Conservation (phyloP, 1,140 invertebrate genomes). For the Saxidomus purpurata region DNA sequence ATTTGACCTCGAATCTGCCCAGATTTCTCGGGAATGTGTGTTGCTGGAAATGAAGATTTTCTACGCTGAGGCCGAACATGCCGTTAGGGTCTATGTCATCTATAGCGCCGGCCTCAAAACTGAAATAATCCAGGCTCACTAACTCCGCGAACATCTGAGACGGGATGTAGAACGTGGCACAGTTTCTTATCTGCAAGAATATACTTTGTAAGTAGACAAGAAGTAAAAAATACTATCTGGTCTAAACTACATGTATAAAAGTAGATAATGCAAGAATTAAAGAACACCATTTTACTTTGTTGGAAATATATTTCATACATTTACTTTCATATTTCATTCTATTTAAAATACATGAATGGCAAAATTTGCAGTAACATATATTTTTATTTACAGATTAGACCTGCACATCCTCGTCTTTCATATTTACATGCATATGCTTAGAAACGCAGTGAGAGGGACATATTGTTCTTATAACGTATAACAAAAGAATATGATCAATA, state of each 20-base stretch:
- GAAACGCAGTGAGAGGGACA: too few species aligned
- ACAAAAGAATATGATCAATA: too few species aligned
- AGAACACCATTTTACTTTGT: neutral
- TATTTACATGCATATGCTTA: too few species aligned
- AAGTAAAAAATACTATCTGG: neutral
- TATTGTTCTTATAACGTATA: too few species aligned
- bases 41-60: neutral
- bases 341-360: too few species aligned
- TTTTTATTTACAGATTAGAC: too few species aligned
- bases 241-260: neutral
- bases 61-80: conserved; percentile 34
- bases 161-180: conserved; percentile 10
- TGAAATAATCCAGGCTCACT: conserved; percentile 10
- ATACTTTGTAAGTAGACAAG: too few species aligned
- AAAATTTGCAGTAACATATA: too few species aligned
- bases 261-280: neutral
- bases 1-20: conserved; percentile 14
- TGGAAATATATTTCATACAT: neutral
- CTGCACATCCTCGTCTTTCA: too few species aligned
- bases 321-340: too few species aligned
- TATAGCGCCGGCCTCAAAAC: conserved; percentile 29
- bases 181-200: conserved; percentile 51
- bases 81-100: conserved; percentile 41
- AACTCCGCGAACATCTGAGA: conserved; percentile 21
- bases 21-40: conserved; percentile 41